Conservation (phyloP, 2,888 invertebrate species). For the Lithophane ornitopus region DNA sequence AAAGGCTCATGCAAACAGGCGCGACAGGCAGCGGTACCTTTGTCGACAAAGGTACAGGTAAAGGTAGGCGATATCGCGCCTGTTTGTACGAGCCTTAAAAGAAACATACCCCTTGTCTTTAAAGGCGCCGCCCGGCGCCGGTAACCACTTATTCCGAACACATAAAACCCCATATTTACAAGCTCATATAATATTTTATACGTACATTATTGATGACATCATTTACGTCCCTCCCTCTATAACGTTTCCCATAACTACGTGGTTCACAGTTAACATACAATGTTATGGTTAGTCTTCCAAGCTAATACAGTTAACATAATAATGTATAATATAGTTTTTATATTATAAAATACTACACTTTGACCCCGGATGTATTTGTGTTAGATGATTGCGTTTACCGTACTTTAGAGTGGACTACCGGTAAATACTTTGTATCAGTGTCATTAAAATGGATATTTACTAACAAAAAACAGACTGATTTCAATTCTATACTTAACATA, state of each 20-base stretch:
- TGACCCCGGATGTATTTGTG: conserved; percentile 57
- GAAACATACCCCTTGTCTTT: not conserved
- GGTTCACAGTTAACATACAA: not conserved
- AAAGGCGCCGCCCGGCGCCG: not conserved
- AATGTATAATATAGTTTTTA: conserved; percentile 17
- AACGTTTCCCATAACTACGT: not conserved
- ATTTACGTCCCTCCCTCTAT: conserved; percentile 13
- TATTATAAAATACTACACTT: conserved; percentile 20
- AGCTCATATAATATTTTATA: conserved; percentile 30
- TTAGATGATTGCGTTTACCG: conserved; percentile 1
- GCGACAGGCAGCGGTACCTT: no score
- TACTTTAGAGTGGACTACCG: not conserved
- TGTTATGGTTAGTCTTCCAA: conserved; percentile 1
- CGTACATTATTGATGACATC: conserved; percentile 22
- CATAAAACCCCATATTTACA: not conserved
- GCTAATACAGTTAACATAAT: conserved; percentile 1
- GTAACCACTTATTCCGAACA: not conserved
- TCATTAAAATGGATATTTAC: not conserved
- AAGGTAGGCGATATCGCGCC: no score
- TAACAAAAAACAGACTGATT: not conserved
- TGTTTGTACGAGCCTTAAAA: no score
- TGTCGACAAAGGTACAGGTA: no score
- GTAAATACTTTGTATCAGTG: not conserved
- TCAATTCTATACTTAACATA: not conserved
- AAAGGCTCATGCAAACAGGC: no score